Percentiles rank a stretch among this genome's conserved stretches.
phyloP scores from a whole-genome alignment of 2,888 invertebrate genomes.

The Scaptodrosophila latifasciaeformis region DNA sequence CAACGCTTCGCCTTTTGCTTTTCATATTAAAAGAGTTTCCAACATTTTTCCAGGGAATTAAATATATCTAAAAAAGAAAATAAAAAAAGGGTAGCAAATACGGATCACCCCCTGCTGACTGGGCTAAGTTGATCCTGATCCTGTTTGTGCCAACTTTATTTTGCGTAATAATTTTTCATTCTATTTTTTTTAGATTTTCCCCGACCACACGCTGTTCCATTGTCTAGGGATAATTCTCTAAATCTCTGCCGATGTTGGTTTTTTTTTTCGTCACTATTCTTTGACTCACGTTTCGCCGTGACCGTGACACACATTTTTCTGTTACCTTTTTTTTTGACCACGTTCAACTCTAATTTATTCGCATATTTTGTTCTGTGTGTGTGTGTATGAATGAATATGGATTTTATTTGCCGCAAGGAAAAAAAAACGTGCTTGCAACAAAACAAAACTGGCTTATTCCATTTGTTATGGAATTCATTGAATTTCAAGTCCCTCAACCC shows the following conservation, averaged over 20 bases:
- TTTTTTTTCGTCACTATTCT: conserved; percentile 27
- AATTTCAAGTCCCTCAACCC: no score
- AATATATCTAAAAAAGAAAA: conserved; percentile 18
- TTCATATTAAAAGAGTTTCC: conserved; percentile 15
- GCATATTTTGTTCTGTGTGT: conserved; percentile 54
- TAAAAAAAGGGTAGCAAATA: conserved; percentile 11
- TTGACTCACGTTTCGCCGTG: conserved; percentile 55
- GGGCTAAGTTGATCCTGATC: conserved; percentile 6
- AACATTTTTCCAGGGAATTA: no score
- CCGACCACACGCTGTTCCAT: conserved; percentile 47
- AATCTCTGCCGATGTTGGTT: no score
- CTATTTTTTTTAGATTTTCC: no score
- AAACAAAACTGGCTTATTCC: no score
- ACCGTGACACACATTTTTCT: conserved; percentile 61
- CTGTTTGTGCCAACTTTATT: conserved; percentile 43
- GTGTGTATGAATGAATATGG: no score
- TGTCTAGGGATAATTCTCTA: no score
- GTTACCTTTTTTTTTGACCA: no score
- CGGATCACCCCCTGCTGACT: conserved; percentile 13
- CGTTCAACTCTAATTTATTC: conserved; percentile 50
- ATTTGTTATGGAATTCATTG: no score
- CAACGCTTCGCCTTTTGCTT: conserved; percentile 34
- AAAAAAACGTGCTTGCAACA: no score
- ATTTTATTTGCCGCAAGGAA: no score
- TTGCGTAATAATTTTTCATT: conserved; percentile 59